phyloP scores from a whole-genome alignment of 2,888 invertebrate genomes.

The Bimastos eiseni region DNA sequence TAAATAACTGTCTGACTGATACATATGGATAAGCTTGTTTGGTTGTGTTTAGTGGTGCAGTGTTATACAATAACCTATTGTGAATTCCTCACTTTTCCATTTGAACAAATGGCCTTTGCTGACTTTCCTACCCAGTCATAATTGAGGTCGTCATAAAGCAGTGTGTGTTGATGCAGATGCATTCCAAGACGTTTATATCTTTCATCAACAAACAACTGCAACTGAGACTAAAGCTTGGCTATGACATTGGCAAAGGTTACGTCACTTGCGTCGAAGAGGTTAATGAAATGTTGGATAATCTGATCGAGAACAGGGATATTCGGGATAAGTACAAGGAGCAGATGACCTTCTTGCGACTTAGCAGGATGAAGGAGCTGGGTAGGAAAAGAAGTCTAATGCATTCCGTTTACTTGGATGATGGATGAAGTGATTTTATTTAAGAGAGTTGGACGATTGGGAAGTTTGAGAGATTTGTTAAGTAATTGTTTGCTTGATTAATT shows the following conservation, averaged over 20 bases:
- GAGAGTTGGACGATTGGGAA: not conserved
- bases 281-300: constrained; percentile 66
- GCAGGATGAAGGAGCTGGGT: constrained; percentile 57
- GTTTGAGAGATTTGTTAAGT: not conserved
- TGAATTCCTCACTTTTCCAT: not conserved
- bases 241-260: constrained; percentile 68
- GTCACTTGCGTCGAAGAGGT: constrained; percentile 71
- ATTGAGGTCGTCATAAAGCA: no score
- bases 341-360: constrained; percentile 50
- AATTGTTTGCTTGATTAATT: not conserved
- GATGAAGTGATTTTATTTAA: not conserved
- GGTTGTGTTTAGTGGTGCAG: not conserved
- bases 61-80: not conserved
- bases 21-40: not conserved
- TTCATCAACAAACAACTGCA: constrained; percentile 68
- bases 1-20: no score
- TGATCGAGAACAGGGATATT: constrained; percentile 62
- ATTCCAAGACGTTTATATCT: constrained; percentile 60
- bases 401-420: not conserved
- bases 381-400: constrained; percentile 32
- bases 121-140: no score
- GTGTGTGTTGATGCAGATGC: not conserved
- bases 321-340: constrained; percentile 51
- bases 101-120: not conserved
- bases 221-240: constrained; percentile 68